Evolutionary conservation across 2,113 vertebrate species (phyloP).

Genomic region (Stigmatopora argus): DNA sequence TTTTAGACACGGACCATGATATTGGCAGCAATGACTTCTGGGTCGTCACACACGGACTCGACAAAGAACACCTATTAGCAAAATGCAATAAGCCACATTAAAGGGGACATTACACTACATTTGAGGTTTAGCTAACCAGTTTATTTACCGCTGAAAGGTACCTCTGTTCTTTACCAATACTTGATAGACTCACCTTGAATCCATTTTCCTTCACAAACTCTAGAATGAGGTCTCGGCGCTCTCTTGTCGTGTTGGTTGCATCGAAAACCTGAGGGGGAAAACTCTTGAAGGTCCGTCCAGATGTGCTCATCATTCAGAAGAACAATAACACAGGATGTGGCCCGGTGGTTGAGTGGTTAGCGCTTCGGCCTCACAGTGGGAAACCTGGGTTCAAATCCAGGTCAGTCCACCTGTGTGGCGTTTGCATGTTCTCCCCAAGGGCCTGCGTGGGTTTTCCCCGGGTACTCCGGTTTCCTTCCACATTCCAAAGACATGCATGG

Average conservation of each 20-base stretch:
- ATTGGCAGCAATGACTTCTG: conserved; percentile 94
- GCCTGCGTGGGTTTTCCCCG: no score
- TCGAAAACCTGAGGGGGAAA: conserved; percentile 82
- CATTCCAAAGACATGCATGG: no score
- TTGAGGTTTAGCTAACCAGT: not conserved
- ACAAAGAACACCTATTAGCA: conserved; percentile 88
- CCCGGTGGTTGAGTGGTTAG: no score
- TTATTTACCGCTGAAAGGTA: not conserved
- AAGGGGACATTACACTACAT: not conserved
- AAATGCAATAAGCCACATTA: not conserved
- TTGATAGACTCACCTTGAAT: conserved; percentile 78
- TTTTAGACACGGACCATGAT: conserved; percentile 77
- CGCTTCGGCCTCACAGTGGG: no score
- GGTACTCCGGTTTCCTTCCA: no score
- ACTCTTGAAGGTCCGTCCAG: conserved; percentile 13
- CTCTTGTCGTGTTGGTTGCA: conserved; percentile 95
- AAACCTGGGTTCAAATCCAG: no score
- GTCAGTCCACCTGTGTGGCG: no score
- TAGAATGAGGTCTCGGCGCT: conserved; percentile 89
- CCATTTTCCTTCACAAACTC: conserved; percentile 83
- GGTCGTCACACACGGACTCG: conserved; percentile 95
- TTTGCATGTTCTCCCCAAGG: no score
- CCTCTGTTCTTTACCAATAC: not conserved
- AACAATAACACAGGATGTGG: no score
- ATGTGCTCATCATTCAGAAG: conserved; percentile 12